Conservation (phyloP, 2,888 invertebrate genomes). For the Subacronicta megacephala region DNA sequence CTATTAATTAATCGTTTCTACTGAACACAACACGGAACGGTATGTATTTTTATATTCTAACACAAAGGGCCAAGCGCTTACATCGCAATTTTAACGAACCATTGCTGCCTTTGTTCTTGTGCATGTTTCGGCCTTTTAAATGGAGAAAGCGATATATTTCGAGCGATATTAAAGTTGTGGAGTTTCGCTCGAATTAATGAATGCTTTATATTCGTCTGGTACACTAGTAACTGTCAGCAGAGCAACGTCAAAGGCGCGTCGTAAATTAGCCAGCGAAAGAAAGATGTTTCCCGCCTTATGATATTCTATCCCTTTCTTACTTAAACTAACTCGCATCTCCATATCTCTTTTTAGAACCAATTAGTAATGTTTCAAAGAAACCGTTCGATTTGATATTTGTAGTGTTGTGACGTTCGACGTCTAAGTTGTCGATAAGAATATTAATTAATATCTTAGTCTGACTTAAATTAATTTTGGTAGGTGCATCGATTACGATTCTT, state of each 20-base stretch:
- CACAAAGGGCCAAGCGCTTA: constrained; percentile 53
- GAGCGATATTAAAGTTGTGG: constrained; percentile 66
- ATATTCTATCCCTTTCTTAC: constrained; percentile 63
- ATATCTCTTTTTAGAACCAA: constrained; percentile 73
- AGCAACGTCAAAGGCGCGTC: constrained; percentile 68
- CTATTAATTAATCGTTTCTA: constrained; percentile 69
- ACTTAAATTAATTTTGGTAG: constrained; percentile 22
- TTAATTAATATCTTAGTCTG: constrained; percentile 18
- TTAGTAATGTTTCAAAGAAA: constrained; percentile 77
- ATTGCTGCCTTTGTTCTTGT: constrained; percentile 80
- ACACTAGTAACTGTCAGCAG: constrained; percentile 77
- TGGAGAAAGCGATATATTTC: constrained; percentile 72
- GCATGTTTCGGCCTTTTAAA: constrained; percentile 57
- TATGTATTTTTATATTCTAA: constrained; percentile 66
- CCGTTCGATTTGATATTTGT: constrained; percentile 59
- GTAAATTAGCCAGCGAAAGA: constrained; percentile 79
- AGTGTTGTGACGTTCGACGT: constrained; percentile 49
- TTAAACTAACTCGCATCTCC: constrained; percentile 38
- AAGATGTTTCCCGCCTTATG: constrained; percentile 83
- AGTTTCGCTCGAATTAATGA: constrained; percentile 78
- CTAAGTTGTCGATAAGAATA: constrained; percentile 21
- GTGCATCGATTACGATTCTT: constrained; percentile 8
- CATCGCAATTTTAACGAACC: constrained; percentile 78
- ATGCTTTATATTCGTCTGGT: constrained; percentile 78
- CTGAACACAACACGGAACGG: constrained; percentile 64